Evolutionary conservation across 2,113 vertebrate genomes (phyloP), one percentile per base, ranked within the genome.

Genomic region (Rallus limicola): DNA sequence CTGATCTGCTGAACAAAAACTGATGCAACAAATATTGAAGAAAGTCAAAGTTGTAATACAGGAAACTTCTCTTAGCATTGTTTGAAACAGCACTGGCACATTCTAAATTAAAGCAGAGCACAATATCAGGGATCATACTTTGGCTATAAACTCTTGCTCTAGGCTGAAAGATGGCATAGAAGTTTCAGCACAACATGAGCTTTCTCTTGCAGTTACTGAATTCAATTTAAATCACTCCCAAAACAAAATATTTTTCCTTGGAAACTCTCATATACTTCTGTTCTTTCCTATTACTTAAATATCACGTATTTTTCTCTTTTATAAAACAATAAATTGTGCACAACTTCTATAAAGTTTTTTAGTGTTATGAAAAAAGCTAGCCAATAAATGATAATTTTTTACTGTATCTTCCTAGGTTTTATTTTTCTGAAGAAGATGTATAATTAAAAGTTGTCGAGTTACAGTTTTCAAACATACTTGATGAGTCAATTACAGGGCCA

Each of bases 1-100:
- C 71, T 90, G 36, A 63, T 58, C 19, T 92, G 38, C 33, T 88
- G 50, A 48, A 74, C 55, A 88, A 95, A 91, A 87, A 23, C 7
- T 40, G 46, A 72, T 1, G 2, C 58, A 85, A 72, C 13, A 91
- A 82, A 72, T 68, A 78, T 2, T 59, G 46, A 88, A 50, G 70
- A 82, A 69, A 15, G 40, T 64, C 33, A 55, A 89, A 92, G 34
- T 20, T 78, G 8, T n/a, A 86, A 84, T 31, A 82, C 10, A 64
- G 31, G 18, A 80, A 96, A 86, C 34, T 69, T 88, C n/a, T 71
- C 62, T 46, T 40, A 76, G 18, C 28, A 62, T n/a, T 87, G 18
- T 50, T 76, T 92, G 34, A 93, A 72, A 71, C 34, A 88, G 58
- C 33, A 72, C 11, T 62, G 42, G 65, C n/a, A 68, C 7, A 72